Percentiles rank a stretch among this genome's conserved stretches.
Conservation (phyloP, 2,113 vertebrate species). For the Cochlearius cochlearius region DNA sequence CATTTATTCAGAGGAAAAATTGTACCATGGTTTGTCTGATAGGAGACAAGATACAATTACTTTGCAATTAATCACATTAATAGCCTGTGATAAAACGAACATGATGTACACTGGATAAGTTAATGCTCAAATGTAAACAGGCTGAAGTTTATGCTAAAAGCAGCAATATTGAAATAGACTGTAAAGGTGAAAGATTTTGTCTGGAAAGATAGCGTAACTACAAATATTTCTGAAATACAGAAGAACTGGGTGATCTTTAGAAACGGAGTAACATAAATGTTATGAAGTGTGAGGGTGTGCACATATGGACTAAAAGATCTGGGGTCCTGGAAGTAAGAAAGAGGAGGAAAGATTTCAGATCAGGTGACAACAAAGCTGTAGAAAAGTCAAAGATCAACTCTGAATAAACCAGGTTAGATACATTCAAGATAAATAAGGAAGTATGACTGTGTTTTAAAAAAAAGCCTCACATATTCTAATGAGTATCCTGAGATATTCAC, state of each 20-base stretch:
- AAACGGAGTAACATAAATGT: not conserved
- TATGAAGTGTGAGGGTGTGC: not conserved
- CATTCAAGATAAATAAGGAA: not conserved
- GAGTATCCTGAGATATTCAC: not conserved
- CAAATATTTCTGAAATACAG: not conserved
- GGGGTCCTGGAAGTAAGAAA: not conserved
- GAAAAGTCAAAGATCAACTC: not conserved
- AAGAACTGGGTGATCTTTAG: not conserved
- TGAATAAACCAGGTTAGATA: not conserved
- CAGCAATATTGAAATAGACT: not conserved
- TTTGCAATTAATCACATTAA: not conserved
- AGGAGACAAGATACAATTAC: not conserved
- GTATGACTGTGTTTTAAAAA: not conserved
- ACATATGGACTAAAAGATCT: not conserved
- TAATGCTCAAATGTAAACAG: not conserved
- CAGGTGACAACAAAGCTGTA: not conserved
- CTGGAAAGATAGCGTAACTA: not conserved
- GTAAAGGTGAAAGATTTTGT: not conserved
- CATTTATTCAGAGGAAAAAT: not conserved
- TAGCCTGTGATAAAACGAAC: not conserved
- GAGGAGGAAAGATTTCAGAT: not conserved
- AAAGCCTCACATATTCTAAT: not conserved
- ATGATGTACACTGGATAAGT: not conserved
- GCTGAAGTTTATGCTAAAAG: not conserved
- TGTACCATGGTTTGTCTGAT: not conserved